Evolutionary conservation across 2,888 invertebrate species (phyloP), one percentile per base, ranked within the genome.

Genomic region (Chaetogeoica ovagalla): DNA sequence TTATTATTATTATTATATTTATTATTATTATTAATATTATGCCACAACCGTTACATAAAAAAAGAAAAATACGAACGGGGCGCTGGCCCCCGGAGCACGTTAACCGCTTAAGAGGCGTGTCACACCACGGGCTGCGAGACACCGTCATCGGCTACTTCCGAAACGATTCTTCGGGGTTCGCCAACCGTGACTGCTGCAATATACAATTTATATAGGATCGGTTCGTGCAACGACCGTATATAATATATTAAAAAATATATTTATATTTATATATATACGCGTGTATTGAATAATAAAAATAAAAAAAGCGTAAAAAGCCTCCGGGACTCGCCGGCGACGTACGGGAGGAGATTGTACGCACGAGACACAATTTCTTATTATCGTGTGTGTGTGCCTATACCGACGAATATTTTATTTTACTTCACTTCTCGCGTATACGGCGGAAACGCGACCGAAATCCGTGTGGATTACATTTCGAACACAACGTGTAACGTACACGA

Each of bases 41-140:
- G 43, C 70, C 57, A 63, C 70, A 63, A 79, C 79, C 79, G 79
- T 79, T 63, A 79, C n/a, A 70, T 71, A 60, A 63, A 77, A 76
- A 48, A 68, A 57, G 59, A 72, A 55, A 60, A 60, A 21, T 69
- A 77, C 39, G 23, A 17, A 9, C 70, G 60, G 79, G 79, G 71
- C 79, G 79, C 77, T 70, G 77, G 77, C 77, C 62, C 77, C 62
- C 62, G 62, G 55, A 70, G 62, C 69, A 70, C 77, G 69, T 63
- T 43, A 79, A 79, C 70, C 70, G 70, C 71, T 79, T 79, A 63
- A 79, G 59, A 71, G 70, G 79, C 79, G 79, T 79, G 79, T 79
- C 79, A 79, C 71, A 79, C 79, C 9, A 71, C 30, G 30, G 30
- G 30, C 30, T 30, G 71, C 79, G 70, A 71, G 71, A 79, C 63